Conservation (phyloP, 2,113 vertebrate genomes). For the Agelaius phoeniceus region DNA sequence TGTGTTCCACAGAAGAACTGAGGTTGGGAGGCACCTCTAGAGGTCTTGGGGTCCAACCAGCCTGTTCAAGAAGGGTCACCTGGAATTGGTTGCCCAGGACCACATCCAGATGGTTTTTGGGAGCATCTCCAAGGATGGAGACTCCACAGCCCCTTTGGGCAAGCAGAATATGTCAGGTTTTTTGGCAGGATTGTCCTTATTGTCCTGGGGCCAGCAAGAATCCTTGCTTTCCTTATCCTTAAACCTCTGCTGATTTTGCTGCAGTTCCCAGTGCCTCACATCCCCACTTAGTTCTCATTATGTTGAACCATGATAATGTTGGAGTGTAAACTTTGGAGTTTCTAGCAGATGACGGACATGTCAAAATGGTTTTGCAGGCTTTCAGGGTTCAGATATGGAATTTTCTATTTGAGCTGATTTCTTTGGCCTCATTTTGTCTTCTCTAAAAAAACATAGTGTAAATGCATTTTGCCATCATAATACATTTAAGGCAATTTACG, state of each 20-base stretch:
- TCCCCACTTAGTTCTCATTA: background rate
- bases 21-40: background rate
- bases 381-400: background rate
- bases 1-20: background rate
- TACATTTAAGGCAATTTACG: background rate
- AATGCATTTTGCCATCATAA: background rate
- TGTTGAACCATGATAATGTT: background rate
- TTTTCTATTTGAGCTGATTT: background rate
- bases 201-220: background rate
- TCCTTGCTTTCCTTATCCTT: background rate
- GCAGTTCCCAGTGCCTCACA: background rate
- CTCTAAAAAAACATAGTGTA: background rate
- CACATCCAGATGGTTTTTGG: accelerated
- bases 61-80: background rate
- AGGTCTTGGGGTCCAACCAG: background rate
- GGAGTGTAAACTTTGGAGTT: background rate
- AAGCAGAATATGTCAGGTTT: background rate
- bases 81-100: background rate
- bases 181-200: background rate
- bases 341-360: accelerated
- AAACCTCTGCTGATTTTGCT: background rate
- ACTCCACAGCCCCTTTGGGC: background rate
- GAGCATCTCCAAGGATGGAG: background rate
- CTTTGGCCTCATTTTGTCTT: background rate
- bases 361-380: background rate